These are phyloP conservation scores for Amphiprion clarkii DNA, from an alignment of 2,797 vertebrate species.

Conservation along the genomic window DNA sequence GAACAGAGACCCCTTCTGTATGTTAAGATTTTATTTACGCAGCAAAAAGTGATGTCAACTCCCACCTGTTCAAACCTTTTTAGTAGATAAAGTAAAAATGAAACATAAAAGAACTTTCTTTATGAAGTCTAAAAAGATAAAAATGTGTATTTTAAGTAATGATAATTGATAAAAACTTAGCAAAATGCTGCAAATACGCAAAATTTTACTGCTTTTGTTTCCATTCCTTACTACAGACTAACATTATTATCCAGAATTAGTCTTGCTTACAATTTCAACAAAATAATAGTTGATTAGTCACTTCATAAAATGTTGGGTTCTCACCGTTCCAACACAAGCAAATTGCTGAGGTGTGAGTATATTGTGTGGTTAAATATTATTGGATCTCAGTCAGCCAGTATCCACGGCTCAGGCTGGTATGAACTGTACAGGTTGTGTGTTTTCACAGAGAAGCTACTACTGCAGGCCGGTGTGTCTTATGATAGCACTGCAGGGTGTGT, in stretches of 20 bases:
- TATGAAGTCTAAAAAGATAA: not conserved
- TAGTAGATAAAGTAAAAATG: constrained; percentile 11
- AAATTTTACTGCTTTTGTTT: not conserved
- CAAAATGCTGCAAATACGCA: not conserved
- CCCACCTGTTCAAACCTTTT: constrained; percentile 32
- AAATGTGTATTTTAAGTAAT: not conserved
- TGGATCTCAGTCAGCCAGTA: constrained; percentile 25
- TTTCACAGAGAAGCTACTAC: constrained; percentile 40
- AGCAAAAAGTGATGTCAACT: constrained; percentile 25
- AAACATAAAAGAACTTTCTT: not conserved
- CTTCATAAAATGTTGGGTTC: constrained; percentile 17
- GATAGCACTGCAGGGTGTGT: constrained; percentile 65
- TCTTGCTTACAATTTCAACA: constrained; percentile 13
- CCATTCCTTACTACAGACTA: no score
- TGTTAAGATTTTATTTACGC: constrained; percentile 36
- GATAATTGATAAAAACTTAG: no score
- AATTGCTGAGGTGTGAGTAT: constrained; percentile 42
- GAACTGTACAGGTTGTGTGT: constrained; percentile 49
- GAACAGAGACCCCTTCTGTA: constrained; percentile 26
- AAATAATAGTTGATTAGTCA: constrained; percentile 28
- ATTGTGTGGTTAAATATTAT: constrained; percentile 66
- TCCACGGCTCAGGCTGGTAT: constrained; percentile 54
- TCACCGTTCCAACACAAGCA: constrained; percentile 55
- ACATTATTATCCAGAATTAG: not conserved
- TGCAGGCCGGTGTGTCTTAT: constrained; percentile 42